Evolutionary conservation across 1,140 invertebrate species (phyloP), one percentile per base, ranked within the genome.

Genomic region (Eupeodes corollae): DNA sequence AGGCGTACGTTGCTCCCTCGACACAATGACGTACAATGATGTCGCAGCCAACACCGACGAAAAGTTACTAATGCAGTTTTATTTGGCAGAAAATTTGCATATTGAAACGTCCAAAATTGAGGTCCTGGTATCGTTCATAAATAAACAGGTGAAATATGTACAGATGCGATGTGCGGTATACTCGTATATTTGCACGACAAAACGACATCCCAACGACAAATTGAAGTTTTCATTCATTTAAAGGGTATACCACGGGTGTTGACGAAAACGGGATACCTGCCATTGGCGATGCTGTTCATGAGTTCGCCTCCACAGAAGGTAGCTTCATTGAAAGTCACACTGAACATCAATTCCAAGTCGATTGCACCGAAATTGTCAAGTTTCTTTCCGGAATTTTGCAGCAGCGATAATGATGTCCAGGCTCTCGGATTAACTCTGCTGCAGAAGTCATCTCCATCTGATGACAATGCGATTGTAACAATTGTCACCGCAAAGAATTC

Each of bases 401-500:
- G 52, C 12, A 33, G 47, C 16, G 48, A 63, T 3, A 56, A 49
- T 30, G 62, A 63, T 32, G 37, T 50, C 0, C 62, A 65, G 40
- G 65, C 65, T 0, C 12, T 63, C 26, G 65, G 65, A 0, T 30
- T 68, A 9, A 51, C 53, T n/a, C 18, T 65, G 13, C 52, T 66
- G 1, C 61, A 59, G 15, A 58, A 60, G 0, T 60, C 50, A 1
- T 42, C 61, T 16, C 58, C 64, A 6, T 60, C 57, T 42, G 47
- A 57, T n/a, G 48, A 42, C 3, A 61, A 67, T 31, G 31, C 58
- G 18, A 58, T 67, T 13, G 43, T 49, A 1, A 68, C 65, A 2
- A 53, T 68, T 45, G 62, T 68, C 18, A 56, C 59, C 1, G 64
- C 63, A 8, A 68, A 65, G 46, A 65, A 65, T 37, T 63, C 65